Base-by-base conservation (phyloP, 2,888 invertebrate genomes). In the Thumatha senex region DNA sequence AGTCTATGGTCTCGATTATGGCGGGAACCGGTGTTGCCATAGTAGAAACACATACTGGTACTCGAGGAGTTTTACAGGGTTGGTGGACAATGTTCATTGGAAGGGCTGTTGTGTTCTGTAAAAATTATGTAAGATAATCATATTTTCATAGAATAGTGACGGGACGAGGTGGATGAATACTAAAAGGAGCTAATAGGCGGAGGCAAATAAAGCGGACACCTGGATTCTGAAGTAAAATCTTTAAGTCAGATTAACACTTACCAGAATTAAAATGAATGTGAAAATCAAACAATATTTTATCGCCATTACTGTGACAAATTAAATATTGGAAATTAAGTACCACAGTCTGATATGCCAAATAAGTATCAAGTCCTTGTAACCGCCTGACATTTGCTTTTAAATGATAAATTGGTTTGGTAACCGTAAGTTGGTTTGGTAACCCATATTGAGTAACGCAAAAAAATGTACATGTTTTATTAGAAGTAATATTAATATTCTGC, bases 21-120 rank as follows among this genome's bases (percentile, higher is more conserved):
- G 47, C 44, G 10, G 41, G 30, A 44, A 31, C 44, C 7, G 62
- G 67, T 63, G 65, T 53, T 63, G 58, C 61, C 51, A 56, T 8
- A 18, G 57, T 58, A 11, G 65, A 55, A 39, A 62, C 42, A 35
- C 40, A 54, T 40, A 51, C 24, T 38, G 49, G 13, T 33, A 54
- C 36, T 50, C 30, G 54, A 30, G 51, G 56, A 34, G 57, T 53
- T 35, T 41, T 15, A 36, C n/a, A 38, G 4, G 29, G 43, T 5
- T 14, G 14, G 4, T 36, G 39, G 0, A 41, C 12, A 1, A 47
- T 14, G 13, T 46, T 57, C 40, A 34, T 47, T 29, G 52, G 15
- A 5, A 39, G 44, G 0, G 62, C 58, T 40, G 48, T 24, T 5
- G 51, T 29, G 31, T 41, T 41, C 75, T 75, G 56, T 2, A 35